phyloP scores from a whole-genome alignment of 2,113 vertebrate species.

The Mustela nigripes region DNA sequence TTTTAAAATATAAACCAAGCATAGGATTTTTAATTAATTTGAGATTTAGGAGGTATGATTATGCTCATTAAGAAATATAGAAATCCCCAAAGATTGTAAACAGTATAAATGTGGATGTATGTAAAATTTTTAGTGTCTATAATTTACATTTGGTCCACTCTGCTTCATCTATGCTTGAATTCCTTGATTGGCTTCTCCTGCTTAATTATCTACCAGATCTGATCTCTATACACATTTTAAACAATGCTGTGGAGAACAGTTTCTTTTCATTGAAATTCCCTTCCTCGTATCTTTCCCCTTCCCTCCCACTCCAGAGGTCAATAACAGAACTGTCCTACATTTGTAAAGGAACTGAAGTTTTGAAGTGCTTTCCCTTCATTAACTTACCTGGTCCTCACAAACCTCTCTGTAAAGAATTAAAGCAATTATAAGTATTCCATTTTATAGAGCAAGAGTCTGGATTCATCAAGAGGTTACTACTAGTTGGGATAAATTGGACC shows the following conservation, averaged over 20 bases:
- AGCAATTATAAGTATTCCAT: background rate
- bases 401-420: background rate
- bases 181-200: background rate
- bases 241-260: background rate
- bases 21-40: background rate
- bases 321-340: background rate
- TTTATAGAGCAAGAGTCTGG: background rate
- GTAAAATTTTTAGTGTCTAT: background rate
- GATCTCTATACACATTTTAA: background rate
- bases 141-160: background rate
- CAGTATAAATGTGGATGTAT: background rate
- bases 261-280: background rate
- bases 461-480: background rate
- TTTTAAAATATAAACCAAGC: background rate
- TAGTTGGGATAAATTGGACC: background rate
- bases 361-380: background rate
- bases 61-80: background rate
- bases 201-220: background rate
- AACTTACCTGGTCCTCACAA: background rate
- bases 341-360: background rate
- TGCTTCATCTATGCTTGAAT: background rate
- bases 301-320: background rate
- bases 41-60: background rate
- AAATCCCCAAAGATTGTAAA: background rate
- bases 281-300: background rate